Evolutionary conservation across 2,888 invertebrate species (phyloP).

Genomic region (Oxystoma pomonae): DNA sequence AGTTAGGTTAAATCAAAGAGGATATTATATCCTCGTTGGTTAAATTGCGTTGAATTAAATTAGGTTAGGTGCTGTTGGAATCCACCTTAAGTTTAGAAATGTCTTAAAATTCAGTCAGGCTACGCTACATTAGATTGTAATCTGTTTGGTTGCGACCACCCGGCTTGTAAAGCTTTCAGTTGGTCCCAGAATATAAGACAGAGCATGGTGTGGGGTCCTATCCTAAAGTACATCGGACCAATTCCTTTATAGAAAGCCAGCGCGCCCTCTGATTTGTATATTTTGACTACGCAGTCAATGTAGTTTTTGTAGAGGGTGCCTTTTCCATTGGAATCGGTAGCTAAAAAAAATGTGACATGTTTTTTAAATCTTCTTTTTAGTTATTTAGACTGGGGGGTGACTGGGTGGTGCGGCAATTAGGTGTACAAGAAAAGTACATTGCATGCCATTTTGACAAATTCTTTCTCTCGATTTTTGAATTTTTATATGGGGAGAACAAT

Average conservation of each 20-base stretch:
- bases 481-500: too few species aligned
- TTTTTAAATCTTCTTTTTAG: neutral
- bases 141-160: neutral
- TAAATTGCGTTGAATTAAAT: too few species aligned
- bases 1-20: too few species aligned
- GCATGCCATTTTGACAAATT: too few species aligned
- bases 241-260: constrained; percentile 87
- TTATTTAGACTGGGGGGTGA: neutral
- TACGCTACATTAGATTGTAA: too few species aligned
- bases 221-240: constrained; percentile 79
- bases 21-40: too few species aligned
- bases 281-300: constrained; percentile 72
- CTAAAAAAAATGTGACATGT: constrained; percentile 31
- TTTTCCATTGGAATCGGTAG: constrained; percentile 57
- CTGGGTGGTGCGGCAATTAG: too few species aligned
- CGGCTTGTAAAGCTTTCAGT: constrained; percentile 44
- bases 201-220: constrained; percentile 88
- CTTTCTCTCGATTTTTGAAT: too few species aligned
- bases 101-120: too few species aligned
- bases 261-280: constrained; percentile 70
- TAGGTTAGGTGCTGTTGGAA: too few species aligned
- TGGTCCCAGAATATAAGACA: constrained; percentile 86
- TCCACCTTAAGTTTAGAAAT: too few species aligned
- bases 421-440: too few species aligned
- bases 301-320: constrained; percentile 68